Evolutionary conservation across 2,888 invertebrate species (phyloP), one percentile per base, ranked within the genome.

Genomic region (Tillus elongatus): DNA sequence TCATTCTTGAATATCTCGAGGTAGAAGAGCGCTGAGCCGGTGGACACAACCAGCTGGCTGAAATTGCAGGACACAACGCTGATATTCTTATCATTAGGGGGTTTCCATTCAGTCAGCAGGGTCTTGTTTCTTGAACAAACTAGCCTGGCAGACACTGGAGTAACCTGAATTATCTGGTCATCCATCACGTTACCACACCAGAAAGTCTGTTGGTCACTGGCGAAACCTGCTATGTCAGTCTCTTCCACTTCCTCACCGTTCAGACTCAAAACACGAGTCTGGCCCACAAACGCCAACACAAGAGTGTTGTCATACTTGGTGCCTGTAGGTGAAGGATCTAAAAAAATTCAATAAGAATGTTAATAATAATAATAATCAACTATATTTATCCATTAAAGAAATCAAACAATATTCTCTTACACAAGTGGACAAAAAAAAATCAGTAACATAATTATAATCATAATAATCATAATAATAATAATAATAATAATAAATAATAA

Each of bases 211-310:
- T 89, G 80, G 54, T 91, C 89, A 2, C 87, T 80, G 14, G 89
- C 77, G 60, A 97, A 92, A 0, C 96, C 96, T 36, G 81, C 73
- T 47, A 95, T 82, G 56, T 95, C 93, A 0, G 92, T 93, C 66
- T 98, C 97, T 63, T 98, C 97, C 0, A 97, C 93, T 65, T 97
- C 97, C 60, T 97, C 97, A 0, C 93, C 95, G 48, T 79, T 88
- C 29, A 97, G 64, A 45, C 85, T 82, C 30, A 96, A 68, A 11
- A 93, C 84, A 50, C 93, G 79, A 1, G 96, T 96, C 58, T 96
- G 93, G 3, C 93, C 95, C n/a, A 96, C 93, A 66, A 97, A 96
- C 2, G 96, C 82, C 31, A 98, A 68, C 1, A 97, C 90, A 9
- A 98, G 69, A 2, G 91, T 91, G 59, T 97, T 93, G 61, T 96